Evolutionary conservation across 2,113 vertebrate species (phyloP), one percentile per base, ranked within the genome.

Genomic region (Collichthys lucidus): DNA sequence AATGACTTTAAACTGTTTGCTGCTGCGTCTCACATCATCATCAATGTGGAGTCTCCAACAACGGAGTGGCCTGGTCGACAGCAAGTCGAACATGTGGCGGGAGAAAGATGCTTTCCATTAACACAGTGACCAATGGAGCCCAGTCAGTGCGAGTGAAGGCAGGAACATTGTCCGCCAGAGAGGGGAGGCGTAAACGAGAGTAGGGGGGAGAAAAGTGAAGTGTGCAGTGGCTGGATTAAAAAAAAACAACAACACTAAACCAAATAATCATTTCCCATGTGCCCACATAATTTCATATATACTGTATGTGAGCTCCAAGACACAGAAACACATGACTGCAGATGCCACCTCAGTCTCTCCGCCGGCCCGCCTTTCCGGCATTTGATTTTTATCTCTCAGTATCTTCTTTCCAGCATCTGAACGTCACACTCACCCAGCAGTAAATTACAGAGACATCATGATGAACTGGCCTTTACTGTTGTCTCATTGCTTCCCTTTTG

Each of bases 91-190:
- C 5, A 16, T 57, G 47, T 20, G 49, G 42, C 9, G 24, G 20
- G 57, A 60, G 31, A 74, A 53, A 24, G 67, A 83, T 68, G 67
- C 5, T 24, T 42, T 40, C 42, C 52, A 72, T 86, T 72, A 80
- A 65, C 57, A n/a, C 57, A 35, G 56, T 61, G 67, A 75, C 66
- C 59, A 35, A 49, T n/a, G 60, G 9, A 3, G 49, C 63, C 35
- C 55, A 59, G 60, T 72, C 72, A 59, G 61, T 11, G 20, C 74
- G 87, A 83, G 73, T 83, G 60, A 80, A 57, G 47, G 68, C 29
- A 56, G 53, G 22, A 56, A n/a, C 61, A 60, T 44, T 65, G 20
- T 44, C 61, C 26, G 3, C 80, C n/a, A 64, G 47, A 16, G 52
- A 62, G 20, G 29, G 26, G 62, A 53, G 62, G 52, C 46, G 9